These are phyloP conservation scores for Jacana jacana DNA, from an alignment of 2,113 vertebrate genomes.

Conservation along the genomic window DNA sequence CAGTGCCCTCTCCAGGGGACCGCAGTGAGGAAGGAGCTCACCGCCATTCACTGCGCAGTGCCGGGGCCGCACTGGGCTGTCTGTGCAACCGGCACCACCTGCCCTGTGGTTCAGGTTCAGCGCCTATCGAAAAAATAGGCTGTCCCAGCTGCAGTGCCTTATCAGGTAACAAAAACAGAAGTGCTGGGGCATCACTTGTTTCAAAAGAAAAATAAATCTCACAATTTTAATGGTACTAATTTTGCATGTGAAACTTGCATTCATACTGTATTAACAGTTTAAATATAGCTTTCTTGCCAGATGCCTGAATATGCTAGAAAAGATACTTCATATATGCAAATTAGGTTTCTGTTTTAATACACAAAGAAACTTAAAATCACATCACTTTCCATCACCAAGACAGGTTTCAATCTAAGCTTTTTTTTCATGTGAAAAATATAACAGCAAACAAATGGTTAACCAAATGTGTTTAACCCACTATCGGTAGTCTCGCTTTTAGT, in stretches of 20 bases:
- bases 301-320: constrained; percentile 71
- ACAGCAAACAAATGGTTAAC: constrained; percentile 79
- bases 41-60: background rate
- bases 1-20: background rate
- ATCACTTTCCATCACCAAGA: constrained; percentile 77
- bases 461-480: constrained; percentile 62
- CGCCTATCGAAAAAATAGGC: background rate
- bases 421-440: constrained; percentile 73
- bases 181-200: background rate
- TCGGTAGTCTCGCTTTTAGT: constrained; percentile 72
- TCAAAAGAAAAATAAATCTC: constrained; percentile 65
- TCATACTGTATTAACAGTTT: constrained; percentile 71
- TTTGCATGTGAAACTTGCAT: constrained; percentile 65
- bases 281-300: constrained; percentile 73
- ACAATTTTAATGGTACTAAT: constrained; percentile 52
- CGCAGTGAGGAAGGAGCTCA: background rate
- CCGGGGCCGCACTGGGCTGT: background rate
- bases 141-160: constrained; percentile 31
- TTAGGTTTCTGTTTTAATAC: constrained; percentile 77
- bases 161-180: constrained; percentile 45
- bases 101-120: background rate
- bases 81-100: background rate
- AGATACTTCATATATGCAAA: constrained; percentile 76
- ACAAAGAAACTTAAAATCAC: constrained; percentile 72
- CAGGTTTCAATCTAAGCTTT: constrained; percentile 71